These are phyloP conservation scores for Periophthalmus magnuspinnatus DNA, from an alignment of 2,797 vertebrate genomes.

Conservation along the genomic window DNA sequence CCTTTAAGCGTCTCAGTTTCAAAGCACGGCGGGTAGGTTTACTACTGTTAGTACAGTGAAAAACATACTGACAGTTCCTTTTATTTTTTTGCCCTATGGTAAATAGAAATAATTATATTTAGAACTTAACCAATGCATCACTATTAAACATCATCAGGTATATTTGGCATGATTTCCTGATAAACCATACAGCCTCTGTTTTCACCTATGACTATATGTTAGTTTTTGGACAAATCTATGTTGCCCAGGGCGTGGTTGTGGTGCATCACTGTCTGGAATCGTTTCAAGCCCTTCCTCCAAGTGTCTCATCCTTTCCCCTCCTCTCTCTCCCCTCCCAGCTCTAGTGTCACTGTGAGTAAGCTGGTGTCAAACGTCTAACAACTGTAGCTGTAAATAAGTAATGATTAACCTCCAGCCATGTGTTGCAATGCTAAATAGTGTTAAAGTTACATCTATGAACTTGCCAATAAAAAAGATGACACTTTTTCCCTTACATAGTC, in stretches of 20 bases:
- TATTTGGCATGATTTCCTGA: not conserved
- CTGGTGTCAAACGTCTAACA: constrained; percentile 31
- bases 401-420: constrained; percentile 47
- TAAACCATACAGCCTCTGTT: not conserved
- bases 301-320: constrained; percentile 20
- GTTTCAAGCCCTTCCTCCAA: constrained; percentile 40
- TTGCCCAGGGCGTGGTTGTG: constrained; percentile 38
- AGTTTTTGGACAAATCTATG: constrained; percentile 6
- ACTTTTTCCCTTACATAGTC: constrained; percentile 15
- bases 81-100: too few relatives aligned
- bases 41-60: too few relatives aligned
- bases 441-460: not conserved
- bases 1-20: too few relatives aligned
- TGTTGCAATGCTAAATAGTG: constrained; percentile 6
- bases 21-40: too few relatives aligned
- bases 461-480: not conserved
- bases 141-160: not conserved
- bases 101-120: too few relatives aligned
- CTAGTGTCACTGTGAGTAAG: constrained; percentile 35
- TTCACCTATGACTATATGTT: not conserved
- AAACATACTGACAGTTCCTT: too few relatives aligned
- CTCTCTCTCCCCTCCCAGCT: not conserved
- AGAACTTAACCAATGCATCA: not conserved
- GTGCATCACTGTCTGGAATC: constrained; percentile 17
- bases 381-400: constrained; percentile 40